Evolutionary conservation across 1,140 invertebrate species (phyloP).

Genomic region (Aphaenogaster ashmeadi): DNA sequence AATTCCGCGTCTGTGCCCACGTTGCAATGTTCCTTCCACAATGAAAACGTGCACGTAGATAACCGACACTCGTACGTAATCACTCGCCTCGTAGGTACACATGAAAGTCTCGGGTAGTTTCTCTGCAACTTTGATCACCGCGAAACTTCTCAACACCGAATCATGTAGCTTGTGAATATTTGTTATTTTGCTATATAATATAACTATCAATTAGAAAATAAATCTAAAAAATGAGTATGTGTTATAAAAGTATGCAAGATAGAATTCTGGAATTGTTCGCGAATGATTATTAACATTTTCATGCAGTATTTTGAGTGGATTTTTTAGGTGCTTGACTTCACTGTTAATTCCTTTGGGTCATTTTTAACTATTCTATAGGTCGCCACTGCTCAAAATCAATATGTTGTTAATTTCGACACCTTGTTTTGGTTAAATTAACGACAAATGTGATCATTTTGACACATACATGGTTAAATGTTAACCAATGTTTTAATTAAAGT

Average conservation of each 20-base stretch:
- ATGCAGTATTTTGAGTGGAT: not conserved
- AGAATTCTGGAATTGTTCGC: not conserved
- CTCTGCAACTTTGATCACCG: slow-evolving; percentile 38
- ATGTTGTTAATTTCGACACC: too few species aligned
- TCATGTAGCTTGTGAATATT: not conserved
- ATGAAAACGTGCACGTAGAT: slow-evolving; percentile 70
- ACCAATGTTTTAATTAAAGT: too few species aligned
- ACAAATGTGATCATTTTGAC: too few species aligned
- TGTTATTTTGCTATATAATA: not conserved
- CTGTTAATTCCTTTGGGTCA: too few species aligned
- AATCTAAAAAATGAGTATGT: not conserved
- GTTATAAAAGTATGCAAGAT: not conserved
- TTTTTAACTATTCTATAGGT: too few species aligned
- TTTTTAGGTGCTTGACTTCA: not conserved
- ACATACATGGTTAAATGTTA: too few species aligned
- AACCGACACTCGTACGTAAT: slow-evolving; percentile 54
- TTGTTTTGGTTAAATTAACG: too few species aligned
- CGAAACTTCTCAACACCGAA: slow-evolving; percentile 29
- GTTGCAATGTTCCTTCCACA: slow-evolving; percentile 69
- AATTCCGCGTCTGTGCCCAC: slow-evolving; percentile 76
- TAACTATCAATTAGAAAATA: not conserved
- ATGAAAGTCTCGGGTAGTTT: slow-evolving; percentile 52
- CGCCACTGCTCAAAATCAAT: too few species aligned
- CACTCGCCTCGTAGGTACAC: slow-evolving; percentile 39
- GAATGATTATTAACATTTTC: not conserved